Evolutionary conservation across 1,140 invertebrate genomes (phyloP).

Genomic region (Leptinotarsa texana): DNA sequence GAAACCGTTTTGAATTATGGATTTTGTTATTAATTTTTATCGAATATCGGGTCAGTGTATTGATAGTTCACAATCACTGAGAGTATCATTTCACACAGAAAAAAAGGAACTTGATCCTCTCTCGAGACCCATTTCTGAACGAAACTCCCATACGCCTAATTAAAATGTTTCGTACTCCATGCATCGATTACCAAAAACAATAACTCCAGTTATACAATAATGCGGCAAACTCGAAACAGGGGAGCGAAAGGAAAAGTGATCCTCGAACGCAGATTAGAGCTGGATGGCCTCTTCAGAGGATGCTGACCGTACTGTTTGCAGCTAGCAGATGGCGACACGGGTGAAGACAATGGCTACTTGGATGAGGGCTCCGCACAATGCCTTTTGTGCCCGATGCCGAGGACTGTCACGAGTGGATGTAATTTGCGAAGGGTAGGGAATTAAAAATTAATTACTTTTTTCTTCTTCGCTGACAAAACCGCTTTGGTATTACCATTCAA

Average conservation of each 20-base stretch:
- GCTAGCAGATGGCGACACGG: conserved; percentile 19
- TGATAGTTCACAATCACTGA: no score
- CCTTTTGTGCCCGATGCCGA: conserved; percentile 16
- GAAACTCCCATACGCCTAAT: no score
- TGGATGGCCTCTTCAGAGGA: conserved; percentile 25
- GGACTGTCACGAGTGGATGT: conserved; percentile 9
- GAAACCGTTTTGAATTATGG: no score
- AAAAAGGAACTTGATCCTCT: no score
- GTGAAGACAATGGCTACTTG: conserved; percentile 22
- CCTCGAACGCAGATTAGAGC: conserved; percentile 19
- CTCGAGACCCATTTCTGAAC: no score
- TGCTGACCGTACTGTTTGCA: conserved; percentile 26
- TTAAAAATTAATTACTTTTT: conserved; percentile 28
- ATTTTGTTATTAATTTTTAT: no score
- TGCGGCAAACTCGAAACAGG: not conserved
- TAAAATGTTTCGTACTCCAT: not conserved
- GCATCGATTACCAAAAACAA: conserved; percentile 25
- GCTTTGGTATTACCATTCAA: no score
- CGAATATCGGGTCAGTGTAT: no score
- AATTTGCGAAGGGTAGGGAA: conserved; percentile 10
- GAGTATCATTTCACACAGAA: no score
- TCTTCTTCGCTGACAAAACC: not conserved
- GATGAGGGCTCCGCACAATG: conserved; percentile 22
- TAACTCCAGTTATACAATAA: conserved; percentile 17
- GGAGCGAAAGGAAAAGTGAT: conserved; percentile 22